Evolutionary conservation across 1,140 invertebrate species (phyloP), one percentile per base, ranked within the genome.

Genomic region (Palaemon carinicauda): DNA sequence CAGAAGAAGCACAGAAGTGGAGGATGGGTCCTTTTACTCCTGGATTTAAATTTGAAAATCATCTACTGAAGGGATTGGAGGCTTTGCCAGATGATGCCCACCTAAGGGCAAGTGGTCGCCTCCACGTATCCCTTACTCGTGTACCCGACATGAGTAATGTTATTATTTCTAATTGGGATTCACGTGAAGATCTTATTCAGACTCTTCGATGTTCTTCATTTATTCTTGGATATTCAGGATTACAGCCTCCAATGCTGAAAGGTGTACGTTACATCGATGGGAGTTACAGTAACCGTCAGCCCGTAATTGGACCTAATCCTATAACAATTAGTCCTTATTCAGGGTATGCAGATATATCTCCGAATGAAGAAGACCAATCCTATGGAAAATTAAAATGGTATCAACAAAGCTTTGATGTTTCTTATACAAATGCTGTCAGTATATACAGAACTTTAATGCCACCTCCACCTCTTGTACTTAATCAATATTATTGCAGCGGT

Each of bases 291-390:
- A 96, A 99, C 90, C 99, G 99, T 93, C 92, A 99, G 89, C 98
- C 98, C 3, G 95, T 96, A 1, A 78, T 92, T 17, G 89, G 91
- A 83, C 91, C 98, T 12, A 96, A 99, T 91, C 95, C 97, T 91
- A 96, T 98, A 90, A 99, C 98, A 0, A 96, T 99, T 82, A 98
- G 96, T 90, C 98, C 98, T 0, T 99, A 99, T 92, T 97, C 97
- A 90, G 98, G 98, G 0, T 97, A 99, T 91, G 97, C 95, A 91
- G 98, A 99, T 91, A 99, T 99, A 89, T 99, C 98, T 92, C 98
- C 98, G 0, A 93, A 95, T 74, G 98, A 99, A 51, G 31, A 82
- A 1, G 3, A 79, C 7, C n/a, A n/a, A 3, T 52, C 19, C 12
- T 41, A 41, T 41, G 65, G 84, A 9, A 60, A 71, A 24, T 7